Conservation (phyloP, 2,888 invertebrate genomes). For the Argyra leucocephala region DNA sequence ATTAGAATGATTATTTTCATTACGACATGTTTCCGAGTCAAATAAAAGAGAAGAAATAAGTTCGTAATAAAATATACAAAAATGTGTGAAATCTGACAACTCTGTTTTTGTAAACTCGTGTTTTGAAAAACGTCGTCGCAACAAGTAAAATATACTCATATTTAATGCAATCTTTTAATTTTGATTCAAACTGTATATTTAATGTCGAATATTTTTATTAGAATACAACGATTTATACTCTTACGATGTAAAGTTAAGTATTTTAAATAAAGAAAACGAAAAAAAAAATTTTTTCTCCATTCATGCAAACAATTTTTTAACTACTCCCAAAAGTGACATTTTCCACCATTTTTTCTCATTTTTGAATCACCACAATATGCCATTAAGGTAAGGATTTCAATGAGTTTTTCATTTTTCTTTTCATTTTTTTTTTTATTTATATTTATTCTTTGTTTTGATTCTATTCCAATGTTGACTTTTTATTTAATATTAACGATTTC, state of each 20-base stretch:
- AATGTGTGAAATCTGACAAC: no score
- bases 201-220: slow-evolving; percentile 2
- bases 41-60: no score
- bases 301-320: slow-evolving; percentile 25
- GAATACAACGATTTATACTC: neutral
- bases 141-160: no score
- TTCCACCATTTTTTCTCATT: slow-evolving; percentile 33
- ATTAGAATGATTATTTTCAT: no score
- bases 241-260: neutral
- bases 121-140: no score
- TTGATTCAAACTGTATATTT: no score
- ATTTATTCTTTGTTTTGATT: neutral
- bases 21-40: no score
- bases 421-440: neutral
- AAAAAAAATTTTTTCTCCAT: slow-evolving; percentile 12
- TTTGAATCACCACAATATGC: slow-evolving; percentile 44
- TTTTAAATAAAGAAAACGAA: neutral
- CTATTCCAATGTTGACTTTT: neutral
- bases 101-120: no score
- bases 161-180: no score
- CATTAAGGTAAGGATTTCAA: slow-evolving; percentile 34
- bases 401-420: neutral
- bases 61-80: no score
- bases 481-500: neutral
- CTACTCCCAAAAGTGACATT: slow-evolving; percentile 43